Evolutionary conservation across 1,140 invertebrate genomes (phyloP).

Genomic region (Monomorium pharaonis): DNA sequence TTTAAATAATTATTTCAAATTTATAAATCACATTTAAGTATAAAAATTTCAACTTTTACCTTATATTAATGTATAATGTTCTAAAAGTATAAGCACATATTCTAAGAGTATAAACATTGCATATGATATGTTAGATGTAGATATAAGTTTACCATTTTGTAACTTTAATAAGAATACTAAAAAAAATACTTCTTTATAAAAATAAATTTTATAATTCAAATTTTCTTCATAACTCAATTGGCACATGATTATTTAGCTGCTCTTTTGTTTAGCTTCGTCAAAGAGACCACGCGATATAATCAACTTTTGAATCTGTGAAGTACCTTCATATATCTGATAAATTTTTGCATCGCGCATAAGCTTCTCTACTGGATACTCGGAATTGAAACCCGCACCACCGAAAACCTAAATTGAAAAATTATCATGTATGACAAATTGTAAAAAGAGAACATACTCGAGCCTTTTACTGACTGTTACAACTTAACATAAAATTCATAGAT

Average conservation of each 20-base stretch:
- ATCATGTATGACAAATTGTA: not conserved
- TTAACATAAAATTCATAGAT: not conserved
- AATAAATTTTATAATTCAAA: not conserved
- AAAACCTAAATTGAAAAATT: conserved; percentile 90
- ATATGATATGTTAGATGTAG: not conserved
- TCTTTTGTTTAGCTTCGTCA: conserved; percentile 22
- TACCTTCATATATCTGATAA: conserved; percentile 99
- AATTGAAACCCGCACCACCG: conserved; percentile 99
- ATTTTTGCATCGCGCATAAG: conserved; percentile 99
- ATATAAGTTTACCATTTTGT: not conserved
- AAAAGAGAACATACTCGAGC: not conserved
- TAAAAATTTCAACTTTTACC: not conserved
- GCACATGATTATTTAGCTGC: not conserved
- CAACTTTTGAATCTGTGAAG: conserved; percentile 97
- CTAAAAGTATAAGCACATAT: not conserved
- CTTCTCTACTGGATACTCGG: conserved; percentile 99
- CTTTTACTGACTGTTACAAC: not conserved
- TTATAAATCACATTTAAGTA: not conserved
- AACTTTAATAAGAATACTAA: not conserved
- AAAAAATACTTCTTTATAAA: not conserved
- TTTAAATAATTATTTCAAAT: too few relatives aligned
- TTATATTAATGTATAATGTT: conserved; percentile 2
- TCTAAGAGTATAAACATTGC: not conserved
- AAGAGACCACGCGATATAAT: conserved; percentile 95
- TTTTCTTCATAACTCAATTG: not conserved